A percentile compares a stretch with the other conserved stretches of the same genome.
Conservation (phyloP, 2,797 vertebrate species). For the Leptoclinus maculatus region DNA sequence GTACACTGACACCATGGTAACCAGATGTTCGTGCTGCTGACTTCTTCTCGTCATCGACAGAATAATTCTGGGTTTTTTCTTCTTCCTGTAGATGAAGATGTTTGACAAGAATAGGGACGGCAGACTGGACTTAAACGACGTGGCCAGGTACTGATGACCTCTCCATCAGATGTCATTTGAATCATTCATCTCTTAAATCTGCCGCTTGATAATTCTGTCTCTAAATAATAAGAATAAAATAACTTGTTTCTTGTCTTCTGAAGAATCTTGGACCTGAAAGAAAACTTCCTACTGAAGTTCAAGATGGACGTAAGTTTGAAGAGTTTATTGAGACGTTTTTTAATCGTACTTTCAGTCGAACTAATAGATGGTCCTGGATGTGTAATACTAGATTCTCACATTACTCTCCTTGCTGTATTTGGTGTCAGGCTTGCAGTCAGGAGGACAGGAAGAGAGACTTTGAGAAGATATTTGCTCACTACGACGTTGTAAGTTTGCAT, state of each 20-base stretch:
- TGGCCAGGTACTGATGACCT: conserved; percentile 87
- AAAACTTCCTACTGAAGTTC: conserved; percentile 96
- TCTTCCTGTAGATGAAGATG: conserved; percentile 89
- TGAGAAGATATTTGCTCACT: conserved; percentile 95
- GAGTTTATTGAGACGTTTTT: neutral
- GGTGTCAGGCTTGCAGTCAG: conserved; percentile 86
- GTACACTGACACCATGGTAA: conserved; percentile 91
- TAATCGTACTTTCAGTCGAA: neutral
- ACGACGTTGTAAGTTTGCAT: conserved; percentile 90
- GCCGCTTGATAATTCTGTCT: neutral
- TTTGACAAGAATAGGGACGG: conserved; percentile 94
- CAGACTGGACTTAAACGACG: conserved; percentile 90
- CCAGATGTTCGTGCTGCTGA: neutral
- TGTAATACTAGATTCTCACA: neutral
- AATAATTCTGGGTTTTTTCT: neutral
- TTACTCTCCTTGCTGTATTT: neutral
- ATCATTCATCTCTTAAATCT: neutral
- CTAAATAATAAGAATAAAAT: neutral
- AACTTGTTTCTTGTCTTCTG: conserved; percentile 20
- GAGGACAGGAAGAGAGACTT: conserved; percentile 93
- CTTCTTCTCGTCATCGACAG: rapidly evolving
- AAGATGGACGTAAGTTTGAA: conserved; percentile 90
- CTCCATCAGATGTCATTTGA: neutral
- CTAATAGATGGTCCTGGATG: neutral
- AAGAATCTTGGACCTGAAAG: conserved; percentile 92